A percentile compares a stretch with the other conserved stretches of the same genome.
These are phyloP conservation scores for Hormaphis cornu DNA, from an alignment of 1,140 invertebrate species.

Conservation along the genomic window DNA sequence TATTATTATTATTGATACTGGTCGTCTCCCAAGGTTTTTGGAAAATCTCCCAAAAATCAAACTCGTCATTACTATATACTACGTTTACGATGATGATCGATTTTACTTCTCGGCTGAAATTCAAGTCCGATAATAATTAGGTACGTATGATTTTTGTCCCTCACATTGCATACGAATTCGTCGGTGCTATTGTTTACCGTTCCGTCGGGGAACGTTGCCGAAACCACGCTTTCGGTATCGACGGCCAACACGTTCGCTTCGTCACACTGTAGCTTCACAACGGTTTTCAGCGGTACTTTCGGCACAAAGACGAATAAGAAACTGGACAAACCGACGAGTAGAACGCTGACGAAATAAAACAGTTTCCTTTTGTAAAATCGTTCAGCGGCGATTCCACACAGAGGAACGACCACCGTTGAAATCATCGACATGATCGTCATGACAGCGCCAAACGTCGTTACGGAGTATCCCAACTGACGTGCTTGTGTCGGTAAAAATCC, in stretches of 20 bases:
- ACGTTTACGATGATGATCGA: no score
- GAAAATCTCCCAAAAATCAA: no score
- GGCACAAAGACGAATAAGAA: neutral
- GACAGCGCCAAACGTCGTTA: constrained; percentile 61
- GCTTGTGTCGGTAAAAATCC: constrained; percentile 73
- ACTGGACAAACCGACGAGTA: neutral
- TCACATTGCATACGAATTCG: no score
- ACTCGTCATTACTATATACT: no score
- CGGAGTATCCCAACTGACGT: constrained; percentile 70
- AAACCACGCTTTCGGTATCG: no score
- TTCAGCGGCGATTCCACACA: neutral
- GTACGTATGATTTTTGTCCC: no score
- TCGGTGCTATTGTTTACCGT: neutral
- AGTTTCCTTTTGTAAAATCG: neutral
- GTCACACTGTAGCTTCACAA: neutral
- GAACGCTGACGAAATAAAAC: neutral
- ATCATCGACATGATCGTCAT: constrained; percentile 69
- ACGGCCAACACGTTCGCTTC: neutral
- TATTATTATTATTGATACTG: no score
- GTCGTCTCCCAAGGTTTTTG: no score
- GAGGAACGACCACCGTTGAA: constrained; percentile 37
- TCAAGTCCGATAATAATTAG: no score
- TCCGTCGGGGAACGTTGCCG: neutral
- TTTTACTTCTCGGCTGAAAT: no score
- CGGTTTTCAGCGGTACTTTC: neutral